A percentile compares a stretch with the other conserved stretches of the same genome.
Conservation (phyloP, 2,888 invertebrate genomes). For the Platycnemis pennipes region DNA sequence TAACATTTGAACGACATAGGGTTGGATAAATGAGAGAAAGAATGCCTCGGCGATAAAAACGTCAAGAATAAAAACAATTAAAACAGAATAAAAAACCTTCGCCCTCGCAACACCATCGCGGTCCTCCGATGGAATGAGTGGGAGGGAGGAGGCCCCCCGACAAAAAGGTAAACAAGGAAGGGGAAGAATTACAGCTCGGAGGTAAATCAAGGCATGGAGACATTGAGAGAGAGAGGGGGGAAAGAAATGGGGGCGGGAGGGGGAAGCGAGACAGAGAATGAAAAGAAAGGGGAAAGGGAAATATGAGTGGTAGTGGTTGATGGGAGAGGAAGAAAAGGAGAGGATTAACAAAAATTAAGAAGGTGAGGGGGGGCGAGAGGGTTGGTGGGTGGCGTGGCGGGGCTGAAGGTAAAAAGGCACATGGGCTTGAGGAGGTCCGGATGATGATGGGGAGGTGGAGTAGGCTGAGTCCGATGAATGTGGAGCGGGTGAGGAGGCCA, state of each 20-base stretch:
- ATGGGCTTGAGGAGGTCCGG: neutral
- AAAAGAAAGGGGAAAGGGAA: neutral
- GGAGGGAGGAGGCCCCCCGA: too few species aligned
- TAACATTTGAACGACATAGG: too few species aligned
- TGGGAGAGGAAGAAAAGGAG: neutral
- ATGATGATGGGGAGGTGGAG: neutral
- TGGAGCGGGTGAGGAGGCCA: neutral
- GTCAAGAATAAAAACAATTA: too few species aligned
- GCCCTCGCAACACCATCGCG: too few species aligned
- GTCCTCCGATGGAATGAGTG: too few species aligned
- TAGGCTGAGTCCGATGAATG: neutral
- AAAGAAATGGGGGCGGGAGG: too few species aligned
- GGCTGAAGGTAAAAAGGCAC: too few species aligned
- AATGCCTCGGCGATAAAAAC: too few species aligned
- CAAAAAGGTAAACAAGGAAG: conserved; percentile 58
- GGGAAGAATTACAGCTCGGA: conserved; percentile 51
- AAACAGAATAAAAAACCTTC: too few species aligned
- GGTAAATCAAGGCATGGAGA: conserved; percentile 61
- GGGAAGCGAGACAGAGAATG: too few species aligned
- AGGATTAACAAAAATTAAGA: conserved; percentile 59
- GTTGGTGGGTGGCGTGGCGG: neutral
- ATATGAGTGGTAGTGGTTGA: neutral
- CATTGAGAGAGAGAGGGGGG: conserved; percentile 36
- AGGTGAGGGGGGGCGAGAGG: neutral
- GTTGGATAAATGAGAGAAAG: too few species aligned